phyloP scores from a whole-genome alignment of 2,113 vertebrate genomes.

The Corynorhinus townsendii region DNA sequence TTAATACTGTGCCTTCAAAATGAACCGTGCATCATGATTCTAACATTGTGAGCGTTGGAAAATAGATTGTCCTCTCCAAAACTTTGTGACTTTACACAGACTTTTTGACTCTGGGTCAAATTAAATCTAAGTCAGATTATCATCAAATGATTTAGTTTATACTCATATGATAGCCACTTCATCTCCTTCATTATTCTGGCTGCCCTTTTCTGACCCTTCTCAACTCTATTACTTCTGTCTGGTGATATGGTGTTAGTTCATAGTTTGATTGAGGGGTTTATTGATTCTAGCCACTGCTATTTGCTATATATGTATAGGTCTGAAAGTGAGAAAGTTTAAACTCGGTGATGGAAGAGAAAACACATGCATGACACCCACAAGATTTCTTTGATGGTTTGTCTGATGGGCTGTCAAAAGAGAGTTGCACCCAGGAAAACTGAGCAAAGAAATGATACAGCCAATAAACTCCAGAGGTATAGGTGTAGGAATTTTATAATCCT shows the following conservation, averaged over 20 bases:
- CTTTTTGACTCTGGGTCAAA: not conserved
- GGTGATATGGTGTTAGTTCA: conserved; percentile 40
- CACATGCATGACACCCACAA: not conserved
- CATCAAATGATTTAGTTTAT: conserved; percentile 41
- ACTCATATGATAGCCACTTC: conserved; percentile 32
- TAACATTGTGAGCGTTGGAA: not conserved
- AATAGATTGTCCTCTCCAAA: not conserved
- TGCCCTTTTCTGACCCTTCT: conserved; percentile 39
- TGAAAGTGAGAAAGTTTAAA: conserved; percentile 46
- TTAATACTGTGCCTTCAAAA: not conserved
- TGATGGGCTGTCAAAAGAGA: not conserved
- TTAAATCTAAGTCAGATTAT: conserved; percentile 25
- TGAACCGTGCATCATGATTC: not conserved
- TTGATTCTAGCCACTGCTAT: conserved; percentile 49
- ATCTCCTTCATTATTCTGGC: not conserved
- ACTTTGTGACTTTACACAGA: not conserved
- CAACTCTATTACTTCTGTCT: conserved; percentile 42
- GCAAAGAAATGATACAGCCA: not conserved
- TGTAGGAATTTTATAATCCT: not conserved
- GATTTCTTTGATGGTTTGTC: conserved; percentile 41
- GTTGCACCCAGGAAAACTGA: not conserved
- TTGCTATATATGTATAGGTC: conserved; percentile 31
- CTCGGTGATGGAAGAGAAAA: conserved; percentile 38
- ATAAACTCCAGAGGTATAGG: not conserved
- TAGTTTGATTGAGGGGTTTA: conserved; percentile 57